Base-by-base conservation (phyloP, 2,888 invertebrate species). In the Ectropis crepuscularia region DNA sequence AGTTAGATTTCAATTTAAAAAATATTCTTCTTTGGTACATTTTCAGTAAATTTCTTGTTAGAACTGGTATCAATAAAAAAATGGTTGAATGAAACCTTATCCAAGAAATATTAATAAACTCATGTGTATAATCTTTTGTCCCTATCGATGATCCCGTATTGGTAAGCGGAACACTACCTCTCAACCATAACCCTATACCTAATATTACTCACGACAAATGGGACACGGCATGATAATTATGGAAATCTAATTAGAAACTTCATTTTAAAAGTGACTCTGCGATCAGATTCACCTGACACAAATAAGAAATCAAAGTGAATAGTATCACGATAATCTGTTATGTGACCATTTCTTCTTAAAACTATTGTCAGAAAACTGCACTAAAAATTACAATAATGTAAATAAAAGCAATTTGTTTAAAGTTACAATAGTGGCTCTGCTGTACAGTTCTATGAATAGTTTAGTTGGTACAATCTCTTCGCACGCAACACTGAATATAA, bases 401-500 rank as follows among this genome's bases (percentile, higher is more conserved):
- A 6, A 6, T 11, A 2, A 10, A 2, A 51, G 6, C 1, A 28
- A 6, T 10, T 10, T 16, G 6, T 16, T 41, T 5, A 16, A 28
- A 10, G 16, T n/a, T 42, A 6, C 28, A 5, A 51, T 51, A 5
- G 41, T 51, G 51, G 51, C 51, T 41, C 51, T 1, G 9, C 41
- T 6, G 6, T 9, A 2, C 10, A n/a, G 9, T 0, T 41, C n/a
- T 2, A 10, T 5, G 28, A 6, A 38, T 51, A 41, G 41, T 6
- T 38, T 16, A 6, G 6, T 51, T 41, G 6, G n/a, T 41, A 47
- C 83, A 82, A 84, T 85, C 80, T 78, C 82, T 83, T 80, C 76
- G 80, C 82, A 80, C 80, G 82, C 76, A 76, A 73, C 80, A 79
- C 74, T 79, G 79, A 77, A 81, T 84, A 86, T 89, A 85, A 90